Percentiles rank a stretch among this genome's conserved stretches.
phyloP scores from a whole-genome alignment of 2,888 invertebrate genomes.

The Aleiodes alternator region DNA sequence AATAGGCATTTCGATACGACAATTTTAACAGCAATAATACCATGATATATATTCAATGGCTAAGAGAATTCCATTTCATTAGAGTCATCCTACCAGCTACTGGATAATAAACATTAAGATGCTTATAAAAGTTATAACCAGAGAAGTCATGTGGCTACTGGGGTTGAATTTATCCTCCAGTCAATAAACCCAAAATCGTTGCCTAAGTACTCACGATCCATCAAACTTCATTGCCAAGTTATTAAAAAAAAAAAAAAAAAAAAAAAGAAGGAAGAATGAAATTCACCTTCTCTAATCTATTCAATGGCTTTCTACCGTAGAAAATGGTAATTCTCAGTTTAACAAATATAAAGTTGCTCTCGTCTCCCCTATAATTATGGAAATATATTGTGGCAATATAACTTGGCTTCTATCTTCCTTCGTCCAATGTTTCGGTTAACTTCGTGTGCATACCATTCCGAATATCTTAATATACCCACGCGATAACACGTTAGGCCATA shows the following conservation, averaged over 20 bases:
- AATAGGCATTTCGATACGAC: not conserved
- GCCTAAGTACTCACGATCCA: not conserved
- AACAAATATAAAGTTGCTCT: constrained; percentile 56
- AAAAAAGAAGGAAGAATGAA: not conserved
- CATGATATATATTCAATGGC: constrained; percentile 17
- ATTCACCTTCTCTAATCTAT: constrained; percentile 56
- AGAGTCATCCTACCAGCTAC: constrained; percentile 24
- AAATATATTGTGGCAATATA: constrained; percentile 53
- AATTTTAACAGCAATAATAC: not conserved
- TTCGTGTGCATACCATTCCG: constrained; percentile 46
- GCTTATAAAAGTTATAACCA: not conserved
- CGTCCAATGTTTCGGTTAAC: constrained; percentile 14
- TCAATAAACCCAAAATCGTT: constrained; percentile 24
- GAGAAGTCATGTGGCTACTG: not conserved
- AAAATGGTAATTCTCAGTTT: constrained; percentile 63
- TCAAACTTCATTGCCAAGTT: constrained; percentile 2
- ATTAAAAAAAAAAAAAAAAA: not conserved
- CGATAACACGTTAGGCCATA: constrained; percentile 43
- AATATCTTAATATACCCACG: constrained; percentile 57
- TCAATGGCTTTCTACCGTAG: constrained; percentile 56
- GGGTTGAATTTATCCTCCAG: not conserved
- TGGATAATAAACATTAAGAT: constrained; percentile 27
- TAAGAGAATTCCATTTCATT: not conserved
- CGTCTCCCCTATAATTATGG: constrained; percentile 63
- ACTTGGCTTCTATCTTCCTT: constrained; percentile 33